Evolutionary conservation across 2,888 invertebrate species (phyloP).

Genomic region (Machimus atricapillus): DNA sequence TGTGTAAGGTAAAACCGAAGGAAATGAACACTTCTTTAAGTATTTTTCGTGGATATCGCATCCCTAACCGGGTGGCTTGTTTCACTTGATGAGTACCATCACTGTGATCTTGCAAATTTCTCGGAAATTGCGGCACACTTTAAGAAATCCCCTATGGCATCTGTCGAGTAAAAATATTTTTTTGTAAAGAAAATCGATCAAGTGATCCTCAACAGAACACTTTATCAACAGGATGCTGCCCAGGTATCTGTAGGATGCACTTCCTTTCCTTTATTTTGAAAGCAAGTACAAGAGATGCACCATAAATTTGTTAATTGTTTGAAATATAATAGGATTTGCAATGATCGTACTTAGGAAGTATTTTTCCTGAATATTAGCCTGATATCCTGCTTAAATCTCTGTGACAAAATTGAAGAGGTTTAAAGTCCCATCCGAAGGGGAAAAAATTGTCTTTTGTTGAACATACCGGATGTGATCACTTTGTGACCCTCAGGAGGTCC

Average conservation of each 20-base stretch:
- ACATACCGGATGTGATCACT: constrained; percentile 1
- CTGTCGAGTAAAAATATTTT: neutral
- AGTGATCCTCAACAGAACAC: neutral
- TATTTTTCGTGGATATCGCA: neutral
- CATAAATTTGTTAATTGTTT: neutral
- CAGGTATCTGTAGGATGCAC: neutral
- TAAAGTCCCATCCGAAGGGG: neutral
- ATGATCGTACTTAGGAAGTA: constrained; percentile 25
- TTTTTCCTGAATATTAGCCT: neutral
- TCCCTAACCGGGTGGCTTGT: constrained; percentile 9
- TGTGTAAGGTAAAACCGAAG: constrained; percentile 2
- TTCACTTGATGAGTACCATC: neutral
- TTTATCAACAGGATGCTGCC: neutral
- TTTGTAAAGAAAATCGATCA: neutral
- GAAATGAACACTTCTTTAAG: neutral
- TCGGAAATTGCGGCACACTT: neutral
- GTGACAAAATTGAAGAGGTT: constrained; percentile 18
- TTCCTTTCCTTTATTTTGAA: constrained; percentile 6
- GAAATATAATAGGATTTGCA: constrained; percentile 16
- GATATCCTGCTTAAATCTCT: neutral
- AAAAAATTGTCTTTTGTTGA: neutral
- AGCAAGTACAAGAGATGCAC: neutral
- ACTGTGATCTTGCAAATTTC: neutral
- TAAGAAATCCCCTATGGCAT: neutral
- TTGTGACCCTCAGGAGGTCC: neutral